Evolutionary conservation across 2,888 invertebrate species (phyloP).

Genomic region (Allophyes oxyacanthae): DNA sequence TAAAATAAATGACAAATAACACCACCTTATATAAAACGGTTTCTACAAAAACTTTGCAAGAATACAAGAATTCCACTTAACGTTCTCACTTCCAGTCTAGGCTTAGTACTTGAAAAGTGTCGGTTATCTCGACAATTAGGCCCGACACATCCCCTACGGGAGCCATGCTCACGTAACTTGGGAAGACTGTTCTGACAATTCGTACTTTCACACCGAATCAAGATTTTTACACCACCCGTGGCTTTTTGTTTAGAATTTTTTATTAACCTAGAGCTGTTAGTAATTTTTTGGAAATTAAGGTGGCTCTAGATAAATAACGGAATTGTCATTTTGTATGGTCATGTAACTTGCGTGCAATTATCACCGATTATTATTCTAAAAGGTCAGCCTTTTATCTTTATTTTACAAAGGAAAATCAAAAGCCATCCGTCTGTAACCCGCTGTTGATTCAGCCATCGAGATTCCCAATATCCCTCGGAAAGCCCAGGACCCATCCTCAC

Average conservation of each 20-base stretch:
- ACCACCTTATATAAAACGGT: neutral
- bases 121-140: constrained; percentile 61
- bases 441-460: constrained; percentile 21
- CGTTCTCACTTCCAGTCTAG: constrained; percentile 17
- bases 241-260: constrained; percentile 19
- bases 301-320: constrained; percentile 9
- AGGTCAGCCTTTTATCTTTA: neutral
- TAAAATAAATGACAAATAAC: neutral
- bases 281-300: constrained; percentile 6
- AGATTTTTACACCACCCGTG: constrained; percentile 6
- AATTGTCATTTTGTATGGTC: too few relatives aligned
- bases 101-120: constrained; percentile 39
- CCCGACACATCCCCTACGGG: constrained; percentile 52
- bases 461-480: constrained; percentile 10
- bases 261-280: constrained; percentile 32
- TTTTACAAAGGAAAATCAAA: constrained; percentile 4
- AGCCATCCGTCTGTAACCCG: neutral
- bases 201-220: constrained; percentile 17
- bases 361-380: too few relatives aligned
- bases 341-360: too few relatives aligned
- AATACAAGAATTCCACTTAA: constrained; percentile 24
- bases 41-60: neutral
- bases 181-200: constrained; percentile 13
- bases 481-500: constrained; percentile 4
- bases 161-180: constrained; percentile 40